phyloP scores from a whole-genome alignment of 2,888 invertebrate genomes.

The Ligdia adustata region DNA sequence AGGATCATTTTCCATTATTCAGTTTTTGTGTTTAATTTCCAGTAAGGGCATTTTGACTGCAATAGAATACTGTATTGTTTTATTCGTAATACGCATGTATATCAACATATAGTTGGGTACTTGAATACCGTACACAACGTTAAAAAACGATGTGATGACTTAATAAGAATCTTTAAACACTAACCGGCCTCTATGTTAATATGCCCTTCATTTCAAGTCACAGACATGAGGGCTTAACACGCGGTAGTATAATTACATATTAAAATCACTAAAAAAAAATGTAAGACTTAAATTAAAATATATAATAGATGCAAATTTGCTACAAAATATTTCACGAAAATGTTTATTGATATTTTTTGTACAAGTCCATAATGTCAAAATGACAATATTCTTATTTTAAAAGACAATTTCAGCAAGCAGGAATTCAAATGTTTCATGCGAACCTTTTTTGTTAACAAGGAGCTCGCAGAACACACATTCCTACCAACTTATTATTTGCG shows the following conservation, averaged over 20 bases:
- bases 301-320: slow-evolving; percentile 42
- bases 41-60: slow-evolving; percentile 67
- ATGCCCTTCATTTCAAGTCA: slow-evolving; percentile 61
- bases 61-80: slow-evolving; percentile 40
- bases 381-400: slow-evolving; percentile 49
- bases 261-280: slow-evolving; percentile 44
- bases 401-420: slow-evolving; percentile 15
- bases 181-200: slow-evolving; percentile 57
- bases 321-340: slow-evolving; percentile 40
- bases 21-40: slow-evolving; percentile 44
- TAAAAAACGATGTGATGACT: background rate
- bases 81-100: slow-evolving; percentile 1
- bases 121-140: no score
- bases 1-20: slow-evolving; percentile 81
- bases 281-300: slow-evolving; percentile 36
- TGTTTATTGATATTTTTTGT: slow-evolving; percentile 40
- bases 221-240: slow-evolving; percentile 54
- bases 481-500: no score
- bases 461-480: no score
- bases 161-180: slow-evolving; percentile 37
- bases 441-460: slow-evolving; percentile 3
- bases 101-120: no score
- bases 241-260: slow-evolving; percentile 55
- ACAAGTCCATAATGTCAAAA: slow-evolving; percentile 42
- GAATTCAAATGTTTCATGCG: background rate